Percentiles rank a stretch among this genome's conserved stretches.
These are phyloP conservation scores for Gymnocypris eckloni DNA, from an alignment of 2,797 vertebrate genomes.

Conservation along the genomic window DNA sequence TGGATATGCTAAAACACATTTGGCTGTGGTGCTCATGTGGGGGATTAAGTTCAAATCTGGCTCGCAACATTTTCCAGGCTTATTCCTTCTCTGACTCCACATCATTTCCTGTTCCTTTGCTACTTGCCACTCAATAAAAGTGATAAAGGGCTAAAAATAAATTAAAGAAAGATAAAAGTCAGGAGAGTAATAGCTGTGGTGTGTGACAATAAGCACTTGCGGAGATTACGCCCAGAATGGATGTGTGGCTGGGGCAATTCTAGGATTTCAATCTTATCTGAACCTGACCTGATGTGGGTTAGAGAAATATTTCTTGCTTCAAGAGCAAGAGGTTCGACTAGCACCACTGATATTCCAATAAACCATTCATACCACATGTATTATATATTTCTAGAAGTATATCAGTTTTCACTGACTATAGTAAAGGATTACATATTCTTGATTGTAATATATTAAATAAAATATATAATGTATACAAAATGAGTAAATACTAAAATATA, in stretches of 20 bases:
- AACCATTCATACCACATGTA: background rate
- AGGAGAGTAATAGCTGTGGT: slow-evolving; percentile 10
- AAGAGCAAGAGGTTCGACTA: background rate
- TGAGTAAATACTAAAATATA: too few relatives aligned
- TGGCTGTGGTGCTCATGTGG: background rate
- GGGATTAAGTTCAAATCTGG: background rate
- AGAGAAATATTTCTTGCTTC: background rate
- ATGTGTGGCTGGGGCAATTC: background rate
- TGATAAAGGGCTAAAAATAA: slow-evolving; percentile 24
- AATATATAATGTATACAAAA: background rate
- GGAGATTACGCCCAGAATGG: background rate
- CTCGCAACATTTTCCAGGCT: slow-evolving; percentile 19
- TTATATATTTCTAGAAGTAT: background rate
- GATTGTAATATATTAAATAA: background rate
- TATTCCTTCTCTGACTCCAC: background rate
- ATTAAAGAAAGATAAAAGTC: background rate
- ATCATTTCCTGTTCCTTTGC: slow-evolving; percentile 4
- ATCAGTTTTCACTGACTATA: background rate
- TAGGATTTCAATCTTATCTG: slow-evolving; percentile 4
- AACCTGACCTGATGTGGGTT: background rate
- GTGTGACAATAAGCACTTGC: slow-evolving; percentile 4
- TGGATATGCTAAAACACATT: background rate
- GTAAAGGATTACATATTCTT: background rate
- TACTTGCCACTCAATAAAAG: background rate
- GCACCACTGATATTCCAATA: background rate